Evolutionary conservation across 2,888 invertebrate species (phyloP), one percentile per base, ranked within the genome.

Genomic region (Eristalis pertinax): DNA sequence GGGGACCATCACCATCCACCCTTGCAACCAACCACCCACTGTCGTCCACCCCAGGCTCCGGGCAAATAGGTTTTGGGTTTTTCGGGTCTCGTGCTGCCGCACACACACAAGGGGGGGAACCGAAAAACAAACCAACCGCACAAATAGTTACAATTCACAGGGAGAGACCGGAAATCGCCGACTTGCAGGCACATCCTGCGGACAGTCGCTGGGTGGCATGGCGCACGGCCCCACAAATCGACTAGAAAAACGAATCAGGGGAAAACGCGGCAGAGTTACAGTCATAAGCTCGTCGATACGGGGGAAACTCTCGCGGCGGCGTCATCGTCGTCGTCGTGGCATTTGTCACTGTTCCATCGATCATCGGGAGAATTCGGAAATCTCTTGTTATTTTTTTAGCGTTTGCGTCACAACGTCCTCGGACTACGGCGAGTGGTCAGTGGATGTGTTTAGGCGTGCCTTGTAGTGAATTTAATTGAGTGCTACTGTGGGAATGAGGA

Each of bases 281-380:
- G 38, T 62, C 67, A 38, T 63, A 22, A 64, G 83, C 26, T 58
- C 65, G 77, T 73, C 77, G 76, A 72, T 82, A 69, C 43, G 43
- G 13, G 26, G n/a, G n/a, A 35, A 64, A 50, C 24, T 41, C 13
- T 43, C 43, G 68, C 60, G 29, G 29, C 29, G 29, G 2, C 29
- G 29, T 29, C 29, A 4, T 4, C 26, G n/a, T 26, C 26, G 29
- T 29, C 29, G 24, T 64, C 29, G 32, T 77, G 83, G 70, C 79
- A 76, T 62, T 87, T 84, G 82, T 82, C 77, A 80, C 73, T 83
- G 76, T 76, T 84, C 80, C 84, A 80, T 84, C 76, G 80, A 84
- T 84, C 75, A 80, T 75, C n/a, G 75, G 79, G 72, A 76, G 73
- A 32, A 74, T 58, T 24, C 58, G 41, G 58, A 69, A 63, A 32